These are phyloP conservation scores for Sinella curviseta DNA, from an alignment of 1,140 invertebrate species.

Conservation along the genomic window DNA sequence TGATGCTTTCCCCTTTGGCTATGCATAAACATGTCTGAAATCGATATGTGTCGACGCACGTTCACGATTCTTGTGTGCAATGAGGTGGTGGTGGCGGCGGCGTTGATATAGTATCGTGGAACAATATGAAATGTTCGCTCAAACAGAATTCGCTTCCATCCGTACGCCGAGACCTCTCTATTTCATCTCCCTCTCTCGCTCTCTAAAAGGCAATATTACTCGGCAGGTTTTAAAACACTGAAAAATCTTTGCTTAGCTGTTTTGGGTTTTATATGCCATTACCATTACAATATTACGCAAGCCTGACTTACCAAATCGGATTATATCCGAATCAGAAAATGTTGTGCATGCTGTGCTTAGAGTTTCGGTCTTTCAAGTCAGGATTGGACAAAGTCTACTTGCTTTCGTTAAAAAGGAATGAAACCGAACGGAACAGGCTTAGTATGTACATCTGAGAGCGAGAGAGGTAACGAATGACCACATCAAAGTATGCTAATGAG, in stretches of 20 bases:
- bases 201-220: too few relatives aligned
- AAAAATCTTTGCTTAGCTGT: too few relatives aligned
- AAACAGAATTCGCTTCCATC: background rate
- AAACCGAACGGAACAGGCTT: background rate
- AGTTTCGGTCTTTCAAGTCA: background rate
- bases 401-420: background rate
- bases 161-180: background rate
- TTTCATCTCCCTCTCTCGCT: too few relatives aligned
- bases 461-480: conserved; percentile 2
- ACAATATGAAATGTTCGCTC: background rate
- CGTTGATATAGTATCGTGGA: too few relatives aligned
- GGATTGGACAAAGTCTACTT: background rate
- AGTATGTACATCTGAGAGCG: background rate
- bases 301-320: background rate
- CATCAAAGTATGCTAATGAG: conserved; percentile 16
- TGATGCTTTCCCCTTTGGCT: background rate
- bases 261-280: background rate
- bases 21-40: conserved; percentile 6
- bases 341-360: background rate
- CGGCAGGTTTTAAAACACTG: too few relatives aligned
- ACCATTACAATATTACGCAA: background rate
- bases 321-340: background rate
- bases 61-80: background rate
- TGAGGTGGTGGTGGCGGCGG: too few relatives aligned
- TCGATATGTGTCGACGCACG: background rate